Conservation (phyloP, 1,140 invertebrate genomes). For the Drosophila nannoptera region DNA sequence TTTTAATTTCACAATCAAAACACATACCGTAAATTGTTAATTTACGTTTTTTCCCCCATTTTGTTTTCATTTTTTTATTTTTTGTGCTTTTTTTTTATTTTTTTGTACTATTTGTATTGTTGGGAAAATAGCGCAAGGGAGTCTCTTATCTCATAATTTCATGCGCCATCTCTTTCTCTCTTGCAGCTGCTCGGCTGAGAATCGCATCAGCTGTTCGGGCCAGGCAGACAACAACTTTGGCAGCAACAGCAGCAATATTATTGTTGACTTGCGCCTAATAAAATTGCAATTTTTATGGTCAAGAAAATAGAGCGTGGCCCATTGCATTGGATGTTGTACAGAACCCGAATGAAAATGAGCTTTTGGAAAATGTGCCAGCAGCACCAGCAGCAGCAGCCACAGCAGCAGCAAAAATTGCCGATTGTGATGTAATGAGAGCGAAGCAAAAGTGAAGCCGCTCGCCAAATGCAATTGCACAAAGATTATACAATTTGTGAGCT, state of each 20-base stretch:
- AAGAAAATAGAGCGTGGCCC: slow-evolving; percentile 67
- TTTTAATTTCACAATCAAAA: slow-evolving; percentile 75
- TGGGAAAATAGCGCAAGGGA: slow-evolving; percentile 38
- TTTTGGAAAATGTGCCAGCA: slow-evolving; percentile 55
- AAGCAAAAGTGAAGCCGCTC: slow-evolving; percentile 64
- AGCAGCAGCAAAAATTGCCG: slow-evolving; percentile 18
- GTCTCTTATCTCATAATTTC: slow-evolving; percentile 33
- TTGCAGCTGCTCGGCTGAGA: slow-evolving; percentile 36
- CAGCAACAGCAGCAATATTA: slow-evolving; percentile 33
- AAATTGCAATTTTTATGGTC: slow-evolving; percentile 66
- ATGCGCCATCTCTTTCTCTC: slow-evolving; percentile 31
- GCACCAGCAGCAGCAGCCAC: slow-evolving; percentile 19
- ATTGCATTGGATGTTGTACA: slow-evolving; percentile 58
- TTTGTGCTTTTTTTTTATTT: background rate
- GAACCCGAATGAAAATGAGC: slow-evolving; percentile 59
- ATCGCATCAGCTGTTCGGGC: slow-evolving; percentile 42
- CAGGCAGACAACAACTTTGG: background rate
- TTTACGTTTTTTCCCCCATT: slow-evolving; percentile 3
- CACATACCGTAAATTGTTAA: slow-evolving; percentile 28
- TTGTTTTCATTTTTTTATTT: background rate
- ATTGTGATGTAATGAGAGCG: slow-evolving; percentile 65
- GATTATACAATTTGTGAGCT: slow-evolving; percentile 69
- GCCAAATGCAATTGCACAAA: slow-evolving; percentile 48
- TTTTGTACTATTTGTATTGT: slow-evolving; percentile 9
- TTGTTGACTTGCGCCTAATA: slow-evolving; percentile 62